Conservation (phyloP, 2,888 invertebrate genomes). For the Trachelus iudaicus region DNA sequence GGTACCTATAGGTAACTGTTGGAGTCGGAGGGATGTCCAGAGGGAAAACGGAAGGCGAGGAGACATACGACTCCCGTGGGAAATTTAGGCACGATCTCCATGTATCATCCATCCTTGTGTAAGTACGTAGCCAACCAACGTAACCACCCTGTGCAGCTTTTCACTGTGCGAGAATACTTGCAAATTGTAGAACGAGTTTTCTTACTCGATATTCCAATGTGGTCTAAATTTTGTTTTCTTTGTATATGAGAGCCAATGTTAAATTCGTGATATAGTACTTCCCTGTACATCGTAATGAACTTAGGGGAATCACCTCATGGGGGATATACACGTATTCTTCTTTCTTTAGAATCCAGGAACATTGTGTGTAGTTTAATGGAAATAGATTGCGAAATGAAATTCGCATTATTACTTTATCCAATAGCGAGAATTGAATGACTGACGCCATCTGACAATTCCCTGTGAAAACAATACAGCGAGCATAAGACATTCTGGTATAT, state of each 20-base stretch:
- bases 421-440: background rate
- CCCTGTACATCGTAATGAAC: background rate
- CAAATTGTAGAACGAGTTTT: background rate
- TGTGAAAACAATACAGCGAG: background rate
- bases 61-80: constrained; percentile 54
- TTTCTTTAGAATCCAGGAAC: background rate
- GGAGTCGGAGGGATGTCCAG: constrained; percentile 6
- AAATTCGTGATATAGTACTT: too few relatives aligned
- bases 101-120: constrained; percentile 54
- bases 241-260: background rate
- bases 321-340: background rate
- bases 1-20: background rate
- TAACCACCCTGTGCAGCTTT: background rate
- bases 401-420: background rate
- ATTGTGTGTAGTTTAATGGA: background rate
- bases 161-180: background rate
- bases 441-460: background rate
- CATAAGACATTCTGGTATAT: background rate
- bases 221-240: background rate
- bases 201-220: background rate
- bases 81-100: constrained; percentile 59
- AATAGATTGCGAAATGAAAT: background rate
- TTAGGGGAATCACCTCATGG: background rate
- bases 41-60: constrained; percentile 26
- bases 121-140: constrained; percentile 36